Percentiles rank a stretch among this genome's conserved stretches.
phyloP scores from a whole-genome alignment of 2,888 invertebrate species.

The Digitonthophagus gazella region DNA sequence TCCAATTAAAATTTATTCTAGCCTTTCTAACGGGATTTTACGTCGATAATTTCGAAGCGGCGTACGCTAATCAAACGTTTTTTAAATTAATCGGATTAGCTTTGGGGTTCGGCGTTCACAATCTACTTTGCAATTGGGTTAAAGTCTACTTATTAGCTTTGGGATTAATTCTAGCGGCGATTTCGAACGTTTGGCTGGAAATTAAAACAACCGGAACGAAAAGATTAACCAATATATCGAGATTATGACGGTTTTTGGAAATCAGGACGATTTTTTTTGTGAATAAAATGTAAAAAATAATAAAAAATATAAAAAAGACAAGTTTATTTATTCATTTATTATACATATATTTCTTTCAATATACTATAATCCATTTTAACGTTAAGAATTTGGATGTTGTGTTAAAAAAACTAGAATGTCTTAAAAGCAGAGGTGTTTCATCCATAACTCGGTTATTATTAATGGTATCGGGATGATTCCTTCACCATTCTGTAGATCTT shows the following conservation, averaged over 20 bases:
- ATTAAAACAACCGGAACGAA: slow-evolving; percentile 49
- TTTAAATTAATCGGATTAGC: slow-evolving; percentile 62
- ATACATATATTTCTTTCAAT: too few species aligned
- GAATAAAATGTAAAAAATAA: too few species aligned
- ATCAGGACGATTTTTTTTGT: too few species aligned
- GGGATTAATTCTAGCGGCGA: slow-evolving; percentile 54
- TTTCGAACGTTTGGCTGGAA: slow-evolving; percentile 57
- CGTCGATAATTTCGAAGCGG: slow-evolving; percentile 52
- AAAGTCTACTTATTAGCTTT: slow-evolving; percentile 53
- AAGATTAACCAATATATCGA: slow-evolving; percentile 45
- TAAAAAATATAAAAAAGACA: too few species aligned
- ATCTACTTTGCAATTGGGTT: slow-evolving; percentile 58
- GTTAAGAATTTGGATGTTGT: too few species aligned
- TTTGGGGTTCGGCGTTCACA: slow-evolving; percentile 63
- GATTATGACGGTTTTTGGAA: slow-evolving; percentile 41
- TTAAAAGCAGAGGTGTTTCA: too few species aligned
- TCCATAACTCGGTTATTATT: too few species aligned
- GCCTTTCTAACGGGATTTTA: slow-evolving; percentile 51
- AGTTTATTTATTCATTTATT: too few species aligned
- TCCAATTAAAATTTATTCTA: slow-evolving; percentile 31
- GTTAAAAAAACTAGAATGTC: too few species aligned
- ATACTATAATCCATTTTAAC: too few species aligned
- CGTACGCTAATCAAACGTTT: slow-evolving; percentile 55
- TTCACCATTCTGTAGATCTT: too few species aligned
- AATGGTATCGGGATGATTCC: too few species aligned